Base-by-base conservation (phyloP, 1,140 invertebrate genomes). In the Zophobas atratus region DNA sequence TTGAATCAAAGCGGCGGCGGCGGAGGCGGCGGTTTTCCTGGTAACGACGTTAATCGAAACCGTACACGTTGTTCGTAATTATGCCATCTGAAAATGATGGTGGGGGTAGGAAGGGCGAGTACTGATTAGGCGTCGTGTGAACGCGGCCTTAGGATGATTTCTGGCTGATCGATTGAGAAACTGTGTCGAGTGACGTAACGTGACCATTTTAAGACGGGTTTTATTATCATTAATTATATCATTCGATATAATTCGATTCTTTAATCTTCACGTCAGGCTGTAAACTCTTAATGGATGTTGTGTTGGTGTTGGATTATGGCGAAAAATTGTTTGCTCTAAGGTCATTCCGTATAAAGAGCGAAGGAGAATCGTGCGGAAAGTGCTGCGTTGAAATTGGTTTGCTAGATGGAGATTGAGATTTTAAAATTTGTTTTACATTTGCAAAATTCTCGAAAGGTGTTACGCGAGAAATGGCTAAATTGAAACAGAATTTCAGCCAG, bases 191-290 rank as follows among this genome's bases (percentile, higher is more conserved):
- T 51, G 49, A 51, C 49, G 49, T 51, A 51, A 51, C n/a, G 6
- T 51, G 6, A 20, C 49, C 49, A 6, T 51, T 51, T 51, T n/a
- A 2, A 51, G 49, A n/a, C 20, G 4, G 4, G 49, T 20, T 51
- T 51, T 51, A 51, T 51, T 51, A 51, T 51, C 49, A 51, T 20
- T 51, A 51, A 51, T 51, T 51, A 51, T 51, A 51, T 51, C 49
- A 51, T 51, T 51, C 49, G 49, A 51, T 51, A 51, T 51, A 51
- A 51, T 51, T 51, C n/a, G 49, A 51, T 51, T 51, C 49, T 20
- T 51, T 20, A 20, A 20, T 46, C 43, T 46, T 8, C 43, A 46
- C 43, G n/a, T 51, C 49, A 20, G 20, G 49, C n/a, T 20, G n/a
- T 51, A 51, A 51, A 51, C 2, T 20, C 20, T 51, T 51, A 51